Percentiles rank a stretch among this genome's conserved stretches.
phyloP scores from a whole-genome alignment of 2,797 vertebrate genomes.

The Zenarchopterus dispar region DNA sequence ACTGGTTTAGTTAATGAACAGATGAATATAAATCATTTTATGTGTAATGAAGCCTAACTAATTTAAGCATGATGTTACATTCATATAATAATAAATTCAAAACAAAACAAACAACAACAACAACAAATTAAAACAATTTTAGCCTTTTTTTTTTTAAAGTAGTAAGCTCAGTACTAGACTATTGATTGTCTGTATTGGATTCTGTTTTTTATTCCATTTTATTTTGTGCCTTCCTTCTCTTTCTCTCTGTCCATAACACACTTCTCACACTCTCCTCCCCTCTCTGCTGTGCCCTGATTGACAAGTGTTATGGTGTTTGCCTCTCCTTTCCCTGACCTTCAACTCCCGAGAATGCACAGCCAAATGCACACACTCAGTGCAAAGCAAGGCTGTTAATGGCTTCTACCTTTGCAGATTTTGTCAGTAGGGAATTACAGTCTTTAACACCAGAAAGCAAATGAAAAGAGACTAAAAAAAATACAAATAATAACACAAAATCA shows the following conservation, averaged over 20 bases:
- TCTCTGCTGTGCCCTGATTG: constrained; percentile 55
- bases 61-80: too few relatives aligned
- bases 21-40: too few relatives aligned
- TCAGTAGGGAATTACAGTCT: constrained; percentile 50
- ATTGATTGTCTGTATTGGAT: constrained; percentile 43
- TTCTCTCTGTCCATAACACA: background rate
- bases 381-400: constrained; percentile 67
- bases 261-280: background rate
- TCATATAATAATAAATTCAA: too few relatives aligned
- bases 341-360: constrained; percentile 52
- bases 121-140: too few relatives aligned
- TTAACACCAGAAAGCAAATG: constrained; percentile 25
- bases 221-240: background rate
- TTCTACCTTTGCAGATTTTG: constrained; percentile 48
- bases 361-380: constrained; percentile 37
- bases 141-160: constrained; percentile 21
- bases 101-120: too few relatives aligned
- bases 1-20: too few relatives aligned
- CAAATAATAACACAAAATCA: too few relatives aligned
- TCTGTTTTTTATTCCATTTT: constrained; percentile 8
- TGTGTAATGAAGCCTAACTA: too few relatives aligned
- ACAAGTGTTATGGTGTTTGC: constrained; percentile 69
- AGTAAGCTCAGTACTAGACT: constrained; percentile 17
- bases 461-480: background rate
- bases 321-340: constrained; percentile 75